phyloP scores from a whole-genome alignment of 2,797 vertebrate species.

The Microctenopoma lineatum region DNA sequence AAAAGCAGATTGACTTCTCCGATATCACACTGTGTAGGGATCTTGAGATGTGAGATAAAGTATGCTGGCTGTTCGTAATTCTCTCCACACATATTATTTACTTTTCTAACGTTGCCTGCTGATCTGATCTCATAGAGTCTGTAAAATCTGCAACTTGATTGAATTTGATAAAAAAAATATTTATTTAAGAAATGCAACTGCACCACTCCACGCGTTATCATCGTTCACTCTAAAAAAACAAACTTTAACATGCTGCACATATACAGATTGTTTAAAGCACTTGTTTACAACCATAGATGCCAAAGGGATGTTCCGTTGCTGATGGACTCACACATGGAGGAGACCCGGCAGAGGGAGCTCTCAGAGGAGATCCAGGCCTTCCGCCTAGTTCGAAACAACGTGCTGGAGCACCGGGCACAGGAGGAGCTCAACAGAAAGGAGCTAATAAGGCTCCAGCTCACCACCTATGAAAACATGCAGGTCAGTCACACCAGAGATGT shows the following conservation, averaged over 20 bases:
- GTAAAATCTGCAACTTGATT: constrained; percentile 1
- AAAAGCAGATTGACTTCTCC: constrained; percentile 18
- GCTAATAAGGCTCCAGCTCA: constrained; percentile 79
- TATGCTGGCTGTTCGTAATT: constrained; percentile 17
- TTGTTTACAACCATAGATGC: constrained; percentile 73
- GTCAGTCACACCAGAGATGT: constrained; percentile 72
- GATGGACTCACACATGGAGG: constrained; percentile 77
- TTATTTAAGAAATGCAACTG: background rate
- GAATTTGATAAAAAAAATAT: constrained; percentile 18
- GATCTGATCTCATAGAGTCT: constrained; percentile 18
- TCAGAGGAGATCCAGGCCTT: constrained; percentile 86
- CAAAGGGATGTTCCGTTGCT: constrained; percentile 67
- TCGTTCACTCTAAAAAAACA: background rate
- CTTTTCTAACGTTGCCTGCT: constrained; percentile 30
- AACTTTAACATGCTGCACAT: background rate
- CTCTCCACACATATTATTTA: constrained; percentile 24
- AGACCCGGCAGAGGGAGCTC: constrained; percentile 76
- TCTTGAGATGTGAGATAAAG: constrained; percentile 35
- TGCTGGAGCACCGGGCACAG: constrained; percentile 79
- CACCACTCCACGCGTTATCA: background rate
- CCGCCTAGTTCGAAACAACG: constrained; percentile 76
- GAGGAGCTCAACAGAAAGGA: constrained; percentile 72
- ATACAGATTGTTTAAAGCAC: background rate
- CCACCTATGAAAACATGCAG: constrained; percentile 84
- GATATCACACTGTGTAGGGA: constrained; percentile 14